These are phyloP conservation scores for Plumapathes pennacea DNA, from an alignment of 92 coral and sea anemone genomes.

Conservation along the genomic window DNA sequence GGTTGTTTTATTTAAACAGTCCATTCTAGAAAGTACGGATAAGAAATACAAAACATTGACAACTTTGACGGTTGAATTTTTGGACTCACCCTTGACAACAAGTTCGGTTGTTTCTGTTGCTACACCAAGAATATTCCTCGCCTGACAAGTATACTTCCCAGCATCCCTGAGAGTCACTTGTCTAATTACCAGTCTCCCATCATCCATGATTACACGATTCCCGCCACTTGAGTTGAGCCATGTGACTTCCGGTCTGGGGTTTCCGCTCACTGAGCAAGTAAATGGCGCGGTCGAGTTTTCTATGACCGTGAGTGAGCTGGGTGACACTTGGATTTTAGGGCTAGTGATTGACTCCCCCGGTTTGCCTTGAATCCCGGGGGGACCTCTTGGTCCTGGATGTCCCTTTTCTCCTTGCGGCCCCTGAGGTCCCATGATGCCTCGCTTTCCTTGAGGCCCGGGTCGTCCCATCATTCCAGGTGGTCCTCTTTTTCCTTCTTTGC, in stretches of 20 bases:
- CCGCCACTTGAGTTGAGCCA: not conserved
- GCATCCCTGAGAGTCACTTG: conserved; percentile 25
- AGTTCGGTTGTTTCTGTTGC: conserved; percentile 4
- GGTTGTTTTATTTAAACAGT: too few species aligned
- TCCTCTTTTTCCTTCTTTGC: conserved; percentile 15
- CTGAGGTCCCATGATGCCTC: conserved; percentile 4
- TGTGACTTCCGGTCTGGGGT: conserved; percentile 2
- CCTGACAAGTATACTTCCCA: conserved; percentile 12
- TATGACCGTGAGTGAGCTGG: conserved; percentile 4
- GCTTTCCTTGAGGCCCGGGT: conserved; percentile 23
- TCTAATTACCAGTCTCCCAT: conserved; percentile 3
- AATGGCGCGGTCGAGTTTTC: conserved; percentile 19
- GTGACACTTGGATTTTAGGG: conserved; percentile 8
- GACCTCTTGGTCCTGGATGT: conserved; percentile 2
- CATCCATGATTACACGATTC: not conserved
- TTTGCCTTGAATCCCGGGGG: conserved; percentile 13
- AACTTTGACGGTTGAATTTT: too few species aligned
- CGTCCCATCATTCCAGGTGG: conserved; percentile 6
- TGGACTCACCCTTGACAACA: conserved; percentile 8
- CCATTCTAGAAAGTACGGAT: too few species aligned
- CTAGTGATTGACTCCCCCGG: conserved; percentile 11
- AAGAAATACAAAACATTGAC: too few species aligned
- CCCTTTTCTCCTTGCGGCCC: conserved; percentile 5
- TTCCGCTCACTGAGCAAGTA: conserved; percentile 29
- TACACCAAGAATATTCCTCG: conserved; percentile 7